Conservation (phyloP, 2,888 invertebrate genomes). For the Trissoscelio sp. region DNA sequence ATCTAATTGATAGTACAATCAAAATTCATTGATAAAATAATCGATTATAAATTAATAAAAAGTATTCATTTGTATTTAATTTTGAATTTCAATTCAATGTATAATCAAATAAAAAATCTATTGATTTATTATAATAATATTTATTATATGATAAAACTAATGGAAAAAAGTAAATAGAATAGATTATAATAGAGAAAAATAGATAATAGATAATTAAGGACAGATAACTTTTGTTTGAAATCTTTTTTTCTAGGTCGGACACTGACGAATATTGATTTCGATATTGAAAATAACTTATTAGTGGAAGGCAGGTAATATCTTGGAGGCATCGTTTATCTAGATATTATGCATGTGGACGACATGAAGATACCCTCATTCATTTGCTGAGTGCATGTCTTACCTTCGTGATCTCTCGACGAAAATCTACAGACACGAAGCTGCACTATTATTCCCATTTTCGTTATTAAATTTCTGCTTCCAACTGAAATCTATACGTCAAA, state of each 20-base stretch:
- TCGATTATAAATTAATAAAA: too few relatives aligned
- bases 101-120: too few relatives aligned
- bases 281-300: slow-evolving; percentile 54
- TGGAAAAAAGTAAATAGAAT: too few relatives aligned
- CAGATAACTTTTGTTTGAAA: too few relatives aligned
- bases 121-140: too few relatives aligned
- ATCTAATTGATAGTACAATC: too few relatives aligned
- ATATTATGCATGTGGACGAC: slow-evolving; percentile 64
- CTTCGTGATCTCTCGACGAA: slow-evolving; percentile 51
- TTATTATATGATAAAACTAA: too few relatives aligned
- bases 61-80: too few relatives aligned
- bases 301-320: slow-evolving; percentile 41
- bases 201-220: too few relatives aligned
- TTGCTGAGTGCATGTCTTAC: slow-evolving; percentile 56
- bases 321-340: slow-evolving; percentile 57
- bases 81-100: too few relatives aligned
- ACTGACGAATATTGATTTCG: slow-evolving; percentile 44
- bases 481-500: slow-evolving; percentile 31
- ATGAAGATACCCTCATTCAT: slow-evolving; percentile 60
- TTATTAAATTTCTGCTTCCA: slow-evolving; percentile 52
- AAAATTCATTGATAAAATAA: too few relatives aligned
- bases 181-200: too few relatives aligned
- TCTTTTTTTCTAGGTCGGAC: slow-evolving; percentile 7
- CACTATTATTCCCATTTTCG: slow-evolving; percentile 54
- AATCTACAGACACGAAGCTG: slow-evolving; percentile 41